Base-by-base conservation (phyloP, 2,888 invertebrate species). In the Gari tellinella region DNA sequence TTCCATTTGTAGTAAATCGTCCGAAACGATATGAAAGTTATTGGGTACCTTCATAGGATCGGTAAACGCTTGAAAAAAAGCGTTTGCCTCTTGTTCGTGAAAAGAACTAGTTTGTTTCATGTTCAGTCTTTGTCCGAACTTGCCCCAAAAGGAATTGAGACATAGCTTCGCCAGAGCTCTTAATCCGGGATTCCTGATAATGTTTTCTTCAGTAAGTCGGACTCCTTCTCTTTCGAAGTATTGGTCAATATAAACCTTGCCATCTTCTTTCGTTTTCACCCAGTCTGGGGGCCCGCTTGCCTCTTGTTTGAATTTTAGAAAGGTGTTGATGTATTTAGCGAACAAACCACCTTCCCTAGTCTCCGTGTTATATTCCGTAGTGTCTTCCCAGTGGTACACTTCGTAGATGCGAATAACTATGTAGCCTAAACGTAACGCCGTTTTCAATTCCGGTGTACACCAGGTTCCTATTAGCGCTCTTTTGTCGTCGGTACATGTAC, bases 371-470 rank as follows among this genome's bases (percentile, higher is more conserved):
- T 76, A 75, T 48, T 73, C 55, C n/a, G n/a, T n/a, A n/a, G n/a
- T n/a, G n/a, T n/a, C n/a, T n/a, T n/a, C n/a, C n/a, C n/a, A n/a
- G n/a, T 90, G 81, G 84, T 89, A 91, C 10, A 91, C 84, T 73
- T 90, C 89, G 31, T 78, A 74, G 17, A 90, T 80, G 25, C 88
- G 69, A 0, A 87, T 2, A 17, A 90, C 78, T 51, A 62, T 68
- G 66, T 91, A 92, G 0, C 89, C 90, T 17, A 64, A 68, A 56
- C 72, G 45, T 0, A 90, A 23, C 8, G 91, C 91, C 68, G 84
- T 86, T 43, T 81, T 23, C 0, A 92, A 26, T 73, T 92, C 91
- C 21, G 86, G 86, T 0, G 83, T 81, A 15, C 90, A 87, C 89
- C 87, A 92, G 1, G 89, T 89, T 7, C 91, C 87, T 0, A 26